phyloP scores from a whole-genome alignment of 1,140 invertebrate genomes.

The Thaumatotibia leucotreta region DNA sequence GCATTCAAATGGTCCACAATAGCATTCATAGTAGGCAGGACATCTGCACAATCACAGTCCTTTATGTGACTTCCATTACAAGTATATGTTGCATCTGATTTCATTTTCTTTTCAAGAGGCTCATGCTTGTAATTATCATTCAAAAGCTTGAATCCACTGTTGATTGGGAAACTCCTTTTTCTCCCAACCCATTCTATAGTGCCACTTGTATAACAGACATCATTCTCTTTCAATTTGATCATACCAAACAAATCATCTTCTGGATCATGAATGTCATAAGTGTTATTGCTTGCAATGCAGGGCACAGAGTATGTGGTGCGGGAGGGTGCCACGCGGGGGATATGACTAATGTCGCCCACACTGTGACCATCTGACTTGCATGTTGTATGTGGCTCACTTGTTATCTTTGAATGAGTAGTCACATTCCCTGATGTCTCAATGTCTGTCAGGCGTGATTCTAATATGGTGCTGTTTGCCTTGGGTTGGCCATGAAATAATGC shows the following conservation, averaged over 20 bases:
- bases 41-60: constrained; percentile 66
- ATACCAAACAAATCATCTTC: constrained; percentile 55
- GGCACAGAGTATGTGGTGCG: constrained; percentile 54
- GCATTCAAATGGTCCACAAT: constrained; percentile 72
- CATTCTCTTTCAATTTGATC: constrained; percentile 60
- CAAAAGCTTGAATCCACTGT: constrained; percentile 65
- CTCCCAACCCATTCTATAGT: constrained; percentile 68
- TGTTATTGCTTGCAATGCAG: constrained; percentile 35
- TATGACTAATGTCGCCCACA: constrained; percentile 61
- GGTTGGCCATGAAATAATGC: constrained; percentile 33
- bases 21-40: constrained; percentile 68
- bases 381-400: constrained; percentile 15
- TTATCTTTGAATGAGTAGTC: not conserved
- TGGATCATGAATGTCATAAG: constrained; percentile 10
- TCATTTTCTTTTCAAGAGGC: constrained; percentile 49
- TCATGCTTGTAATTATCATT: constrained; percentile 36
- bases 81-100: constrained; percentile 33
- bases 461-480: constrained; percentile 47
- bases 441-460: constrained; percentile 20
- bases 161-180: constrained; percentile 62
- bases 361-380: constrained; percentile 26
- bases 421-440: not conserved
- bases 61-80: constrained; percentile 29
- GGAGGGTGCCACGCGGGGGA: constrained; percentile 52
- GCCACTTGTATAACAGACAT: constrained; percentile 68